phyloP scores from a whole-genome alignment of 2,797 vertebrate genomes.

The Macroramphosus scolopax region DNA sequence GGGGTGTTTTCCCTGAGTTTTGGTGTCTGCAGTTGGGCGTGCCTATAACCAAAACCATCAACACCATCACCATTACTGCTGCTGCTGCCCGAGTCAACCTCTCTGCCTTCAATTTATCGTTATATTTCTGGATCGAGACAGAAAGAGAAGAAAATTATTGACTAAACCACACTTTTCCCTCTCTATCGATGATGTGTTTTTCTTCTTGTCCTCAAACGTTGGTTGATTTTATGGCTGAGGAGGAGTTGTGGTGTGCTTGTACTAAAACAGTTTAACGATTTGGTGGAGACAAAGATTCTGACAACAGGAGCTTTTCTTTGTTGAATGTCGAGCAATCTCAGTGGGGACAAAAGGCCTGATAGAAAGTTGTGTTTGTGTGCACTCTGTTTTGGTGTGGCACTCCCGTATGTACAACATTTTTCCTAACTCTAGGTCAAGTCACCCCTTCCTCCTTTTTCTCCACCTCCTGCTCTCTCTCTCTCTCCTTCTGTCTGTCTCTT shows the following conservation, averaged over 20 bases:
- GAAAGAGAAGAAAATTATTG: slow-evolving; percentile 40
- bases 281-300: slow-evolving; percentile 31
- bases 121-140: slow-evolving; percentile 9
- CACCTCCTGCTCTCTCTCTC: not conserved
- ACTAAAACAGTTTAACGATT: slow-evolving; percentile 43
- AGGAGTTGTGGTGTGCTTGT: slow-evolving; percentile 35
- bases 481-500: slow-evolving; percentile 21
- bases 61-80: slow-evolving; percentile 26
- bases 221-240: slow-evolving; percentile 32
- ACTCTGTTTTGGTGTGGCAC: slow-evolving; percentile 27
- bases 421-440: slow-evolving; percentile 46
- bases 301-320: too few relatives aligned
- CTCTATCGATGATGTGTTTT: slow-evolving; percentile 26
- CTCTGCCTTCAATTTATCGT: slow-evolving; percentile 46
- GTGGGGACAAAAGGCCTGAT: slow-evolving; percentile 11
- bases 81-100: slow-evolving; percentile 26
- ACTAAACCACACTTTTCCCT: slow-evolving; percentile 47
- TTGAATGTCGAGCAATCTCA: too few relatives aligned
- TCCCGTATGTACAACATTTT: slow-evolving; percentile 41
- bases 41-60: slow-evolving; percentile 46
- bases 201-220: slow-evolving; percentile 11
- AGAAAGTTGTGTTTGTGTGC: slow-evolving; percentile 7
- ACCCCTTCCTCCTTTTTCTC: slow-evolving; percentile 3
- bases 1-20: slow-evolving; percentile 51
- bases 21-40: slow-evolving; percentile 37